Conservation (phyloP, 1,140 invertebrate genomes). For the Pararge aegeria region DNA sequence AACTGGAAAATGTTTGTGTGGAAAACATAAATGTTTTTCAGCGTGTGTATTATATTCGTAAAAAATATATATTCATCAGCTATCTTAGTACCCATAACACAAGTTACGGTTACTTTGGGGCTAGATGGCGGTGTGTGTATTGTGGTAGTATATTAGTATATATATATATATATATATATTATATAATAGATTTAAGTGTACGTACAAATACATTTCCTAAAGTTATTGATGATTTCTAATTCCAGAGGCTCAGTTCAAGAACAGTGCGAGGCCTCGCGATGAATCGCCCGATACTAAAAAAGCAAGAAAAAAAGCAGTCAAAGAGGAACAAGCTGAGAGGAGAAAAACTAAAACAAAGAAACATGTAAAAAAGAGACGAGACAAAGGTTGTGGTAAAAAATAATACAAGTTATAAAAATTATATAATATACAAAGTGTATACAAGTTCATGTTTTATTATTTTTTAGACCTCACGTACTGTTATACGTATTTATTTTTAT, state of each 20-base stretch:
- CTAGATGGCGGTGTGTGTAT: too few species aligned
- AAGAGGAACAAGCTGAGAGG: conserved; percentile 94
- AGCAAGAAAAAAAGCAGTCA: conserved; percentile 91
- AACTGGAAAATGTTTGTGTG: too few species aligned
- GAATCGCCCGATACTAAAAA: conserved; percentile 94
- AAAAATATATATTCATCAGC: too few species aligned
- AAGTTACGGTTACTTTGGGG: too few species aligned
- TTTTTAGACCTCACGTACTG: neutral
- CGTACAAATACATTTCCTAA: too few species aligned
- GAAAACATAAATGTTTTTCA: too few species aligned
- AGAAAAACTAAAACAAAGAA: conserved; percentile 96
- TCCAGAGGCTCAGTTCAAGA: conserved; percentile 82
- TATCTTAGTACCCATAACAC: too few species aligned
- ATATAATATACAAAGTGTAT: neutral
- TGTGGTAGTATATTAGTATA: too few species aligned
- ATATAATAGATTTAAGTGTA: neutral
- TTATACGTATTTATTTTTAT: too few species aligned
- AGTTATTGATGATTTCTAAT: conserved; percentile 7
- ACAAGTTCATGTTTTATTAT: neutral
- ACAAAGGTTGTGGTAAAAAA: conserved; percentile 81
- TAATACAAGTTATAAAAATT: conserved; percentile 28
- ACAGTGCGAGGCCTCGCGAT: conserved; percentile 87
- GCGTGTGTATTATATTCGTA: too few species aligned
- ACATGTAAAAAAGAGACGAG: conserved; percentile 95
- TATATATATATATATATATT: too few species aligned